Evolutionary conservation across 2,113 vertebrate species (phyloP).

Genomic region (Phrynosoma platyrhinos): DNA sequence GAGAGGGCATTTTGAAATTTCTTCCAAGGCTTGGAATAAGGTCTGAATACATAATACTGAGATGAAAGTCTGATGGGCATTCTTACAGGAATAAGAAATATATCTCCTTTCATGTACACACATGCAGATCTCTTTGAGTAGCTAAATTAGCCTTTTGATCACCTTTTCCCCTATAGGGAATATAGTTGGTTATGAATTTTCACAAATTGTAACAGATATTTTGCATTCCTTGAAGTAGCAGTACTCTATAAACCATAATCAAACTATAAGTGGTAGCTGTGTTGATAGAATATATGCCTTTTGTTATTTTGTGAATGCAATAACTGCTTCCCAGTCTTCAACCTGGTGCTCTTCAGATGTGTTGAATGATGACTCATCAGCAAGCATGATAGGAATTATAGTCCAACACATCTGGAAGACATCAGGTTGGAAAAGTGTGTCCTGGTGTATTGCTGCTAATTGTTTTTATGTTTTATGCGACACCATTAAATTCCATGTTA

Average conservation of each 20-base stretch:
- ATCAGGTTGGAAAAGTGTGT: too few relatives aligned
- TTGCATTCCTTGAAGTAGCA: background rate
- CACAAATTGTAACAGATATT: background rate
- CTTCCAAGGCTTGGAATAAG: background rate
- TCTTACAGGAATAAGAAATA: background rate
- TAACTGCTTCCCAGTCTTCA: too few relatives aligned
- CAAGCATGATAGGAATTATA: too few relatives aligned
- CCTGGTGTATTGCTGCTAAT: background rate
- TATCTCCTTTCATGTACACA: background rate
- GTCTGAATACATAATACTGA: background rate
- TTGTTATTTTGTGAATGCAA: background rate
- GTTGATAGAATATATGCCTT: background rate
- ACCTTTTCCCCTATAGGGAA: background rate
- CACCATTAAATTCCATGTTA: background rate
- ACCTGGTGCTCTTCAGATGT: too few relatives aligned
- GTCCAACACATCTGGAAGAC: too few relatives aligned
- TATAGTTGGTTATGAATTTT: background rate
- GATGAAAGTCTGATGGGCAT: background rate
- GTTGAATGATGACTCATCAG: too few relatives aligned
- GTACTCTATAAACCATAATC: background rate
- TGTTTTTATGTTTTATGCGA: background rate
- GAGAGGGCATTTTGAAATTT: background rate
- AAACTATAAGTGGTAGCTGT: background rate
- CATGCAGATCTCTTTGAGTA: background rate
- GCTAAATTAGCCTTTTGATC: background rate